Evolutionary conservation across 2,113 vertebrate genomes (phyloP).

Genomic region (Vimba vimba): DNA sequence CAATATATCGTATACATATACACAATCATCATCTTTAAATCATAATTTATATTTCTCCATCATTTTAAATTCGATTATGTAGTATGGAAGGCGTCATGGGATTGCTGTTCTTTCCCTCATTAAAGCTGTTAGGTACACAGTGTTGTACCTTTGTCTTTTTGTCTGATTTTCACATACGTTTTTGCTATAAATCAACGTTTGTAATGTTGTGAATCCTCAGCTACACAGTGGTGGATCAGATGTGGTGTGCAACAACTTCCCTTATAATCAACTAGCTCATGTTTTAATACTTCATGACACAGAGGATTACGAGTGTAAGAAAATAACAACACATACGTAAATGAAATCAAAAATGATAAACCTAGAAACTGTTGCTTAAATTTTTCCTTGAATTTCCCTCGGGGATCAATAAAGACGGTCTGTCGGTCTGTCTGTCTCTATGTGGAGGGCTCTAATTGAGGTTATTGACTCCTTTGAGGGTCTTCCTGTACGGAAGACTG

Average conservation of each 20-base stretch:
- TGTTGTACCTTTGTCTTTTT: too few relatives aligned
- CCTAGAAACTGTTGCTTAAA: conserved; percentile 32
- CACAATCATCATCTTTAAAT: too few relatives aligned
- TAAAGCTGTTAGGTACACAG: too few relatives aligned
- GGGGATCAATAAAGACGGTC: not conserved
- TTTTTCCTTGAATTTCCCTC: conserved; percentile 16
- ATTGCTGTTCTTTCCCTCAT: too few relatives aligned
- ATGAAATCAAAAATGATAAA: conserved; percentile 1
- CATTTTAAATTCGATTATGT: too few relatives aligned
- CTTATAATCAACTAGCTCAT: not conserved
- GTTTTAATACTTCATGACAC: not conserved
- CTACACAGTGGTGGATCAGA: too few relatives aligned
- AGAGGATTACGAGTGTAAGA: not conserved
- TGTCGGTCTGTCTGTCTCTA: not conserved
- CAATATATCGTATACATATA: too few relatives aligned
- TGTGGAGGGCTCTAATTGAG: conserved; percentile 65
- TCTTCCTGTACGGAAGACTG: conserved; percentile 60
- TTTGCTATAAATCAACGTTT: too few relatives aligned
- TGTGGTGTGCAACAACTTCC: not conserved
- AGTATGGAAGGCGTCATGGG: too few relatives aligned
- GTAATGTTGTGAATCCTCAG: too few relatives aligned
- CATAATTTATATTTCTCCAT: too few relatives aligned
- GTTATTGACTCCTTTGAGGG: conserved; percentile 65
- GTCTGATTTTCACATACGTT: too few relatives aligned
- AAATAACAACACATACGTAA: not conserved